Conservation (phyloP, 2,888 invertebrate genomes). For the Andrena praecox region DNA sequence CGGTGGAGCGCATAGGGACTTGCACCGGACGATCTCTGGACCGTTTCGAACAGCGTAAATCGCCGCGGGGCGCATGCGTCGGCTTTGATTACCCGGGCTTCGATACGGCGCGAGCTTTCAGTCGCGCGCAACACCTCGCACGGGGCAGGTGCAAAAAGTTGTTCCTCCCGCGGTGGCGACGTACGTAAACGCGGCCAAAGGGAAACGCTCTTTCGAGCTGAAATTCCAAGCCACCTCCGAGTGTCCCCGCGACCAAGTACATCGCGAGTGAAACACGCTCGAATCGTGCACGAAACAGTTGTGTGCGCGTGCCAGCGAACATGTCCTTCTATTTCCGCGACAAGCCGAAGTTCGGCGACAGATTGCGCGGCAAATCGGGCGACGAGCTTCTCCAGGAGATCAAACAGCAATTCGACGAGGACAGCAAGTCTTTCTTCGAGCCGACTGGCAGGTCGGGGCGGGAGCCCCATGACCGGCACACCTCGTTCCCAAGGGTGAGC, state of each 20-base stretch:
- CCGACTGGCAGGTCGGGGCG: constrained; percentile 67
- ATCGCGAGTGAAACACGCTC: constrained; percentile 17
- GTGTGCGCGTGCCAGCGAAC: constrained; percentile 16
- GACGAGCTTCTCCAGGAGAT: constrained; percentile 81
- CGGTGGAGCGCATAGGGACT: constrained; percentile 21
- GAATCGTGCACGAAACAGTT: constrained; percentile 34
- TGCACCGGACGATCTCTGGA: constrained; percentile 19
- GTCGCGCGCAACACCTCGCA: constrained; percentile 60
- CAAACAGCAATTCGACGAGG: constrained; percentile 81
- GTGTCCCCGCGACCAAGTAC: background rate
- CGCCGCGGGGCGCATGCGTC: constrained; percentile 40
- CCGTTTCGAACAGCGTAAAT: constrained; percentile 24
- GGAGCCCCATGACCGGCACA: constrained; percentile 79
- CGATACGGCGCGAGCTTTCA: constrained; percentile 53
- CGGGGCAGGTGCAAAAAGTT: background rate
- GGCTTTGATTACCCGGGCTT: constrained; percentile 25
- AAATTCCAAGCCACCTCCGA: background rate
- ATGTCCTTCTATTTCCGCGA: constrained; percentile 83
- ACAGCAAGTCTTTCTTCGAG: constrained; percentile 79
- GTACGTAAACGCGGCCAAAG: background rate
- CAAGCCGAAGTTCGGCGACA: constrained; percentile 80
- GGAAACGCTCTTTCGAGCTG: background rate
- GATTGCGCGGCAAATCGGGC: constrained; percentile 78
- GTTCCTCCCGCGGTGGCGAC: background rate
- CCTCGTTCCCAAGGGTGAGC: constrained; percentile 74